Evolutionary conservation across 2,797 vertebrate species (phyloP).

Genomic region (Paguma larvata): DNA sequence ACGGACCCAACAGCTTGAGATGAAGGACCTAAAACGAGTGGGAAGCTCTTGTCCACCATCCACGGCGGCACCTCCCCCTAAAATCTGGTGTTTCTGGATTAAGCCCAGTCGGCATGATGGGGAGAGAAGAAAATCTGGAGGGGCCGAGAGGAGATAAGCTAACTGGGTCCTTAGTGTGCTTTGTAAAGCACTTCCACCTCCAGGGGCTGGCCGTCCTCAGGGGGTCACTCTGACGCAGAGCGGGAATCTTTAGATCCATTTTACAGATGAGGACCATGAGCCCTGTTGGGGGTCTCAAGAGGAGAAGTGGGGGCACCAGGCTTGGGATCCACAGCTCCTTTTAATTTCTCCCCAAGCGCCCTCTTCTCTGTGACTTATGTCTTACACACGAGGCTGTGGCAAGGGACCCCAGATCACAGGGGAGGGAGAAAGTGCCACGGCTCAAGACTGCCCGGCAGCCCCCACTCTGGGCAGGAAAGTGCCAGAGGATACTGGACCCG

Average conservation of each 20-base stretch:
- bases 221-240: neutral
- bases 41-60: neutral
- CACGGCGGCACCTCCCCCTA: neutral
- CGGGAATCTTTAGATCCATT: neutral
- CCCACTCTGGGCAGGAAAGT: neutral
- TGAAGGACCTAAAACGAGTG: neutral
- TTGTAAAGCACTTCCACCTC: neutral
- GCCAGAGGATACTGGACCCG: neutral
- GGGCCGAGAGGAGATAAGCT: neutral
- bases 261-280: neutral
- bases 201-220: neutral
- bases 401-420: neutral
- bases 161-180: fast-evolving
- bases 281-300: neutral
- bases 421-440: neutral
- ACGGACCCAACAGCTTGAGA: neutral
- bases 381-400: neutral
- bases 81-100: neutral
- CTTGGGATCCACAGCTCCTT: neutral
- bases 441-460: neutral
- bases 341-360: neutral
- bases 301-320: neutral
- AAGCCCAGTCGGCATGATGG: neutral
- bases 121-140: neutral
- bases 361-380: neutral